Base-by-base conservation (phyloP, 2,113 vertebrate genomes). In the Pygoscelis adeliae region DNA sequence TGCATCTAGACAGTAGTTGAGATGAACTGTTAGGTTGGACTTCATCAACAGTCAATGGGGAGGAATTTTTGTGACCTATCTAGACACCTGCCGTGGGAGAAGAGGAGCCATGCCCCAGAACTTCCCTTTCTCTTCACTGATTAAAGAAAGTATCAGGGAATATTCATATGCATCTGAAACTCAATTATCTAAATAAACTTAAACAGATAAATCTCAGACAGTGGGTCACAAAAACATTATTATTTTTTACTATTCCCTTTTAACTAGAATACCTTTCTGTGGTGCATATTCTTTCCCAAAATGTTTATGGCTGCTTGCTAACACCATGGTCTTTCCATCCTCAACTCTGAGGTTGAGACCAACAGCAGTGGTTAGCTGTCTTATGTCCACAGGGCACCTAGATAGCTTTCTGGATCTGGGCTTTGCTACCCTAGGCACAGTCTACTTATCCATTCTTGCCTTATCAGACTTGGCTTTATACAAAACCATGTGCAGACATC, bases 341-440 rank as follows among this genome's bases (percentile, higher is more conserved):
- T 56, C 44, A 49, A 6, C 6, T 36, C 15, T 15, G 16, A 49
- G 4, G 4, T 0, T 82, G 10, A 34, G 21, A 59, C 73, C 65
- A 85, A 38, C 11, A 78, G 4, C 30, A 63, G 11, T 11, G 3
- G 11, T 79, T 83, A 44, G 8, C 40, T 49, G 13, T 34, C 22
- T 62, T 32, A 42, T 1, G 10, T 0, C 15, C 18, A n/a, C 21
- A n/a, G 1, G 3, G 4, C 11, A 58, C 11, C 13, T 38, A 50
- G 17, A 49, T 4, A n/a, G 6, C 14, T 71, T 78, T 89, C 59
- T 84, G 17, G 12, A 46, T 66, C 71, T 89, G 20, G 22, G 27
- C 15, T 81, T 76, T 22, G 20, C 12, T 78, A 9, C 17, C 7
- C 27, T 71, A 79, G 30, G 4, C n/a, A 52, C 26, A 52, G 17